Conservation (phyloP, 2,113 vertebrate genomes). For the Sciurus niger region DNA sequence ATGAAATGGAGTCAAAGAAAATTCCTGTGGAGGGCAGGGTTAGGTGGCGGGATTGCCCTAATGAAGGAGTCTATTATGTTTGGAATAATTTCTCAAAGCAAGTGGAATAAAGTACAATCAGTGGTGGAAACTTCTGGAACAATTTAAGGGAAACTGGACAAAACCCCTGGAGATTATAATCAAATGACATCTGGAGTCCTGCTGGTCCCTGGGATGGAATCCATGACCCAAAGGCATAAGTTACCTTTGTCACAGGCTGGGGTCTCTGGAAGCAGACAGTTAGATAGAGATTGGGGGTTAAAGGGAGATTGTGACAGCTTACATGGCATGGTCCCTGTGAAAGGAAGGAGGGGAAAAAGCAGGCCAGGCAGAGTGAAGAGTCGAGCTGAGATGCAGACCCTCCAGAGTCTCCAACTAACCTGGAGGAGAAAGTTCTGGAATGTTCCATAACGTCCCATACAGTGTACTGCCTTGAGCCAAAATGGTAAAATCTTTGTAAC, state of each 20-base stretch:
- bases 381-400: background rate
- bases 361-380: background rate
- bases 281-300: background rate
- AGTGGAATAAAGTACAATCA: constrained; percentile 42
- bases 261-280: background rate
- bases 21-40: background rate
- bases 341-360: background rate
- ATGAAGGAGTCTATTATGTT: constrained; percentile 6
- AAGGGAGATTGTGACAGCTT: background rate
- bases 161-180: constrained; percentile 43
- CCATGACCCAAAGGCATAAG: background rate
- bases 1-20: background rate
- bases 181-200: constrained; percentile 47
- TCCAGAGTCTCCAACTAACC: background rate
- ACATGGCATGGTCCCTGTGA: background rate
- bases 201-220: constrained; percentile 22
- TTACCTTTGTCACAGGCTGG: background rate
- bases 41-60: background rate
- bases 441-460: background rate
- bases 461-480: background rate
- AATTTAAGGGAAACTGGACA: constrained; percentile 53
- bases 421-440: background rate
- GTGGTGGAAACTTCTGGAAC: constrained; percentile 64
- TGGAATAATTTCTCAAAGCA: constrained; percentile 54
- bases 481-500: background rate